Conservation (phyloP, 2,113 vertebrate genomes). For the Phylloscopus trochilus region DNA sequence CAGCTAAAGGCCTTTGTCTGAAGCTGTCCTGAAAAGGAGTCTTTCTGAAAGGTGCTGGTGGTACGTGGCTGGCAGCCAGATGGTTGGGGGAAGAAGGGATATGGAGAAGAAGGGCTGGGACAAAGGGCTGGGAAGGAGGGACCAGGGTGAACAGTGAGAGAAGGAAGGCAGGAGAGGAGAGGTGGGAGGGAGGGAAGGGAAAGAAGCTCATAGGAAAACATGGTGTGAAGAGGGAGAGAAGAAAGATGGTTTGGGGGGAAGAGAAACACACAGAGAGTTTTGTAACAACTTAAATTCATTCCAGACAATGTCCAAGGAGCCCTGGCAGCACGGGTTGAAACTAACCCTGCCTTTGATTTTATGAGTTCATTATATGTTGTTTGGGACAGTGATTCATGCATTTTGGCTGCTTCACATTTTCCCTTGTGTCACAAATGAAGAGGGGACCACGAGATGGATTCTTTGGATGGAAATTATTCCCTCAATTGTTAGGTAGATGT, state of each 20-base stretch:
- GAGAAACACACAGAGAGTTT: constrained; percentile 34
- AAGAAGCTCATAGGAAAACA: neutral
- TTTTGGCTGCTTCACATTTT: constrained; percentile 64
- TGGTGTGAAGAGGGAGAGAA: neutral
- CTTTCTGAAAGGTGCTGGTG: neutral
- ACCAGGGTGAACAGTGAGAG: neutral
- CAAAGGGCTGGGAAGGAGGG: neutral
- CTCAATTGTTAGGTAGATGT: constrained; percentile 57
- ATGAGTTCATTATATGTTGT: constrained; percentile 69
- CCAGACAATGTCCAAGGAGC: constrained; percentile 67
- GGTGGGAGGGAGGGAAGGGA: neutral
- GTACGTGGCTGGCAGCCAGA: neutral
- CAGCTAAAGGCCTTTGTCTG: neutral
- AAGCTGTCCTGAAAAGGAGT: neutral
- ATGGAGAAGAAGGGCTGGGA: neutral
- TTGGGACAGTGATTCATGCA: constrained; percentile 64
- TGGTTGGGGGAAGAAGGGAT: neutral
- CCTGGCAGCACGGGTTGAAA: constrained; percentile 62
- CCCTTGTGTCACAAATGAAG: constrained; percentile 65
- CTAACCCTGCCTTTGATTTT: constrained; percentile 67
- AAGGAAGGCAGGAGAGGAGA: neutral
- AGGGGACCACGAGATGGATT: constrained; percentile 54
- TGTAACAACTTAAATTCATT: constrained; percentile 67
- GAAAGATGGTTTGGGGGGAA: neutral
- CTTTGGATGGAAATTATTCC: constrained; percentile 56